A percentile compares a stretch with the other conserved stretches of the same genome.
Conservation (phyloP, 2,888 invertebrate genomes). For the Callinectes sapidus region DNA sequence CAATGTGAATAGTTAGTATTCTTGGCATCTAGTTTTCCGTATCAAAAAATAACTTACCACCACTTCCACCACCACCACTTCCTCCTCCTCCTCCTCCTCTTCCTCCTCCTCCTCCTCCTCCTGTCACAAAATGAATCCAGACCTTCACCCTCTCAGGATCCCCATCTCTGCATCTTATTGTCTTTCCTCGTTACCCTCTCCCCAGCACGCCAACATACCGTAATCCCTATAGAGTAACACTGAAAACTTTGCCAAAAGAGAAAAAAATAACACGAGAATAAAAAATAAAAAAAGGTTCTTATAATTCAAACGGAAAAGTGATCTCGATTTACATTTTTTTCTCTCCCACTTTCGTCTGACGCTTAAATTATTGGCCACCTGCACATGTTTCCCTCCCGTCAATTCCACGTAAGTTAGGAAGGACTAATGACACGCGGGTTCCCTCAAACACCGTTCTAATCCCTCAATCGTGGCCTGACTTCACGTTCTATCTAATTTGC, state of each 20-base stretch:
- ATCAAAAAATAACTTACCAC: background rate
- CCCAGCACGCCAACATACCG: background rate
- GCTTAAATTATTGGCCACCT: background rate
- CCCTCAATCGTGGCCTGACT: background rate
- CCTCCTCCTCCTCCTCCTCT: background rate
- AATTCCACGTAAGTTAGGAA: background rate
- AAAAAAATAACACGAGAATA: background rate
- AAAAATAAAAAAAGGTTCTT: background rate
- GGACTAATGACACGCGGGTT: background rate
- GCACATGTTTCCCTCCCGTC: background rate
- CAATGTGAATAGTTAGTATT: too few species aligned
- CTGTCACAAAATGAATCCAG: background rate
- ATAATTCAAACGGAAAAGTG: background rate
- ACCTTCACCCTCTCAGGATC: background rate
- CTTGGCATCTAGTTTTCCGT: too few species aligned
- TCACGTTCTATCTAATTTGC: conserved; percentile 19
- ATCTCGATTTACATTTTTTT: background rate
- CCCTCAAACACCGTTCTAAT: background rate
- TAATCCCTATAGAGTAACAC: background rate
- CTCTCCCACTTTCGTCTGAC: background rate
- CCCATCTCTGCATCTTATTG: background rate
- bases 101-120: background rate
- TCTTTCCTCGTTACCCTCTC: background rate
- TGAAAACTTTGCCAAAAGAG: background rate
- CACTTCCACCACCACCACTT: background rate